Percentiles rank a stretch among this genome's conserved stretches.
phyloP scores from a whole-genome alignment of 1,140 invertebrate genomes.

The Eurosta solidaginis region DNA sequence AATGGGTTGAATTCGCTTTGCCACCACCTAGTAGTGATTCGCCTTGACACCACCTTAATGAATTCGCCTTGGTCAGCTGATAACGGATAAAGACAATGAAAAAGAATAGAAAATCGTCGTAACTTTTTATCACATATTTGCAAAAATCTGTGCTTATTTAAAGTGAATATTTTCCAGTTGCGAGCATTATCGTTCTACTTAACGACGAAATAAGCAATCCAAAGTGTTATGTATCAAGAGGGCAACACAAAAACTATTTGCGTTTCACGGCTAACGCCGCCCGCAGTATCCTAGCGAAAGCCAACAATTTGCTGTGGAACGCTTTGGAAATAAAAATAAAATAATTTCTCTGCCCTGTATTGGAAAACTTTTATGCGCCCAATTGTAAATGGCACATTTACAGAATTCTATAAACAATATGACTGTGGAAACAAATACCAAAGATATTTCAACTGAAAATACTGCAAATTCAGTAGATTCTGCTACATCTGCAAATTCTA shows the following conservation, averaged over 20 bases:
- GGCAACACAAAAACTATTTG: background rate
- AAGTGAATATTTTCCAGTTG: background rate
- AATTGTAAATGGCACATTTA: background rate
- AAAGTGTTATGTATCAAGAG: background rate
- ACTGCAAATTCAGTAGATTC: background rate
- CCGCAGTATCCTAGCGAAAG: background rate
- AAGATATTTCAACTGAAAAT: background rate
- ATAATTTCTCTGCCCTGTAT: background rate
- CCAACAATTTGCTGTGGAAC: background rate
- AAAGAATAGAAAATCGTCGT: slow-evolving; percentile 7
- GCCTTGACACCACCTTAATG: background rate
- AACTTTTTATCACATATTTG: background rate
- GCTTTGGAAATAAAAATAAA: background rate
- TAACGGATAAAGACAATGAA: background rate
- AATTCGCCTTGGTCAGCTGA: background rate
- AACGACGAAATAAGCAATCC: background rate
- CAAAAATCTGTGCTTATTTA: background rate
- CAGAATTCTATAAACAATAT: background rate
- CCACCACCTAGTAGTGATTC: no score
- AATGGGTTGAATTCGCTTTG: no score
- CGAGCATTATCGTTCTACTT: background rate
- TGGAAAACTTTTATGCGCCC: background rate
- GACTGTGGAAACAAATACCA: background rate
- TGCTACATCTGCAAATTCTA: background rate
- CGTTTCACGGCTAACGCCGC: background rate